phyloP scores from a whole-genome alignment of 1,140 invertebrate genomes.

The Palaemon carinicauda region DNA sequence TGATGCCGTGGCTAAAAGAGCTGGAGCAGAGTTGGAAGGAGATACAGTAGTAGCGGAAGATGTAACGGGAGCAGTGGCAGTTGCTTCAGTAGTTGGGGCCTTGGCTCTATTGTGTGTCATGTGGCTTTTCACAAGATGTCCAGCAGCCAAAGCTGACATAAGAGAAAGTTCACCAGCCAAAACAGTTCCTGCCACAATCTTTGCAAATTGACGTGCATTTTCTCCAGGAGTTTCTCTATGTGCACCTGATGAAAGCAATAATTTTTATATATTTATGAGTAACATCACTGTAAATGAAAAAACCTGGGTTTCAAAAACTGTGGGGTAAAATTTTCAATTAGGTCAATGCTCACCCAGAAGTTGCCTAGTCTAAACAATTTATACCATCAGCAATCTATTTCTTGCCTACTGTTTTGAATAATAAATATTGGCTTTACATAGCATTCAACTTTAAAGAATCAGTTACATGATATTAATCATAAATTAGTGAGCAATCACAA shows the following conservation, averaged over 20 bases:
- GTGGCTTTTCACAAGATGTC: conserved; percentile 96
- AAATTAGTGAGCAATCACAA: no score
- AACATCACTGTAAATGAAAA: not conserved
- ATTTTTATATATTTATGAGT: not conserved
- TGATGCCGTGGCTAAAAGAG: not conserved
- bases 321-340: not conserved
- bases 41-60: not conserved
- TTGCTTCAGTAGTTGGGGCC: not conserved
- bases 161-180: conserved; percentile 97
- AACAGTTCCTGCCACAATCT: conserved; percentile 93
- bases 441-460: no score
- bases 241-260: conserved; percentile 44
- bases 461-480: no score
- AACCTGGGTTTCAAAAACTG: not conserved
- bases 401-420: no score
- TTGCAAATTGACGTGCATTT: conserved; percentile 88
- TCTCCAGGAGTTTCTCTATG: conserved; percentile 74
- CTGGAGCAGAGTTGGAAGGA: not conserved
- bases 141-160: conserved; percentile 96
- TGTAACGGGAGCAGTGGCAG: not conserved
- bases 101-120: conserved; percentile 77
- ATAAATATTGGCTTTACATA: no score
- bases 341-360: no score
- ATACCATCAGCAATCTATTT: no score
- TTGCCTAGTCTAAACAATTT: no score